Evolutionary conservation across 2,113 vertebrate species (phyloP), one percentile per base, ranked within the genome.

Genomic region (Fregata magnificens): DNA sequence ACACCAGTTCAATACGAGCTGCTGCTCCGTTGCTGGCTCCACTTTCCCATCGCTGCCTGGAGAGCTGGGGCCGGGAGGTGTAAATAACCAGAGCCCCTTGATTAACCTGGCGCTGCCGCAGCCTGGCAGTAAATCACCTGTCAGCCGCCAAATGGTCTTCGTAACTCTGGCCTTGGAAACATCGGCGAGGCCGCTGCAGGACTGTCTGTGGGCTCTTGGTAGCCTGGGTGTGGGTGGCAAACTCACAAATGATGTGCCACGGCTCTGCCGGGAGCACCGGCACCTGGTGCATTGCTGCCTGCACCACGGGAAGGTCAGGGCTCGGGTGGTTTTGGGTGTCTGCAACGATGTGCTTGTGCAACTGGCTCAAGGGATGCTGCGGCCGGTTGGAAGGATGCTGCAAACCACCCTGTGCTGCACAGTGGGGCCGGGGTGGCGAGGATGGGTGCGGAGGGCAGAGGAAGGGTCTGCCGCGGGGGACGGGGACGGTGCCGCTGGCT

Each of bases 401-500:
- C 47, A 13, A 45, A 32, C n/a, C 11, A 0, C 15, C 29, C 63
- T 0, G 0, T 0, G 0, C 53, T 2, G 12, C 59, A 2, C 44
- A 4, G 22, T 0, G 1, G 28, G 20, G 34, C 49, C 1, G 5
- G 61, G 62, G 5, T 5, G n/a, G 56, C 0, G 0, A 20, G 22
- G 36, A 8, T 0, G 2, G 6, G 10, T 2, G 0, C 0, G 6
- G 52, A 16, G 8, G 3, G 17, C 20, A 3, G 32, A 38, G 76
- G 82, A 61, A n/a, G 47, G 36, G 4, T 28, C 24, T 36, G 16
- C 28, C 4, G 0, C 0, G 0, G 13, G 13, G 26, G 11, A 13
- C 2, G 0, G 55, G 8, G 42, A 8, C 4, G 5, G 32, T 29
- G 56, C 22, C 7, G 4, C n/a, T 8, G 10, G 16, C 83, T 87